Evolutionary conservation across 2,888 invertebrate species (phyloP).

Genomic region (Plutella xylostella): DNA sequence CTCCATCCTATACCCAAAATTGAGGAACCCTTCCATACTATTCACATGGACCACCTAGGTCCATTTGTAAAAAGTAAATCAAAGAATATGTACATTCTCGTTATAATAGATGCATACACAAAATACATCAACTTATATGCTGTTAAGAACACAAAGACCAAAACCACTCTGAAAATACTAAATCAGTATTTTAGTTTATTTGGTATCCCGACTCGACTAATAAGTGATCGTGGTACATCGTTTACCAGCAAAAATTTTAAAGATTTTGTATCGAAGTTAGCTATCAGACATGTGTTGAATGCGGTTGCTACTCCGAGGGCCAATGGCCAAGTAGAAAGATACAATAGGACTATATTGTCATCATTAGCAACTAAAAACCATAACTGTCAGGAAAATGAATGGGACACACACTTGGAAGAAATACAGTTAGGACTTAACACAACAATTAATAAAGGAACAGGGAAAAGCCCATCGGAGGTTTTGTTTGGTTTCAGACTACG

Average conservation of each 20-base stretch:
- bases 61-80: constrained; percentile 7
- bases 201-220: constrained; percentile 12
- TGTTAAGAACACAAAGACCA: constrained; percentile 13
- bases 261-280: not conserved
- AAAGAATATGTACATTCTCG: constrained; percentile 4
- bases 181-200: constrained; percentile 15
- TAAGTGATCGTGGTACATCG: constrained; percentile 14
- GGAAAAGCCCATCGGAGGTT: constrained; percentile 15
- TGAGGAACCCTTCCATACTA: constrained; percentile 5
- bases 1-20: constrained; percentile 18
- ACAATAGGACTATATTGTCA: constrained; percentile 7
- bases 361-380: constrained; percentile 7
- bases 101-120: constrained; percentile 4
- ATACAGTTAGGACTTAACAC: not conserved
- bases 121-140: constrained; percentile 8
- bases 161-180: constrained; percentile 6
- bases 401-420: not conserved
- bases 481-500: constrained; percentile 27
- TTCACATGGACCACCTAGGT: constrained; percentile 2
- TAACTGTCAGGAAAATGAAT: not conserved
- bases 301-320: constrained; percentile 12
- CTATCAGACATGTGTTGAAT: constrained; percentile 8
- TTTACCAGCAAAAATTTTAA: constrained; percentile 8
- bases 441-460: constrained; percentile 12
- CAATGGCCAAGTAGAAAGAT: constrained; percentile 13